These are phyloP conservation scores for Proterorhinus semilunaris DNA, from an alignment of 2,113 vertebrate genomes.

Conservation along the genomic window DNA sequence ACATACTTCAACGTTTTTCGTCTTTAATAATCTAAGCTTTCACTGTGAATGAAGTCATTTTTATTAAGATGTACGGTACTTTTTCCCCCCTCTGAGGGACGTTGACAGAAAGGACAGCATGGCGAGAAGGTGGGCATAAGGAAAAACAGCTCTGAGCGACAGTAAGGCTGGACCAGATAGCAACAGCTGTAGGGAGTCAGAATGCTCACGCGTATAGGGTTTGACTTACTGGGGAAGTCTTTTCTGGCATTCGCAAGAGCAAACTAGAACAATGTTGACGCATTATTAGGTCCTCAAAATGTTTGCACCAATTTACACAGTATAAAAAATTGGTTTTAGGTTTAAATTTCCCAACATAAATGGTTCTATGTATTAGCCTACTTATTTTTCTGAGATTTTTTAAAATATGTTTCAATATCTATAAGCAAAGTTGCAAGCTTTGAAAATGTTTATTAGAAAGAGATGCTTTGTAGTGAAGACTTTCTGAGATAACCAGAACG, in stretches of 20 bases:
- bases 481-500: too few species aligned
- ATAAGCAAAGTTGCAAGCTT: too few species aligned
- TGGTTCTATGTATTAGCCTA: too few species aligned
- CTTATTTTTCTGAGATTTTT: too few species aligned
- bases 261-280: too few species aligned
- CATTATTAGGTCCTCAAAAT: too few species aligned
- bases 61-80: conserved; percentile 1
- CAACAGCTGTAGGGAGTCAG: conserved; percentile 30
- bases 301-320: too few species aligned
- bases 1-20: conserved; percentile 23
- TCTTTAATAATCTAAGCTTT: conserved; percentile 3
- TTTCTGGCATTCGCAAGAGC: not conserved
- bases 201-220: conserved; percentile 43
- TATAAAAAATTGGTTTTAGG: too few species aligned
- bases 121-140: conserved; percentile 11
- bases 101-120: conserved; percentile 7
- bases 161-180: conserved; percentile 47
- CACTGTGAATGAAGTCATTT: not conserved
- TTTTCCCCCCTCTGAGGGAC: not conserved
- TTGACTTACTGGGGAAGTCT: conserved; percentile 41
- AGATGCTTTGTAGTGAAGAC: too few species aligned
- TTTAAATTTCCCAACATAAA: too few species aligned
- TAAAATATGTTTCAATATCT: too few species aligned
- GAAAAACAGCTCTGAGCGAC: conserved; percentile 33
- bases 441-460: too few species aligned